Conservation (phyloP, 2,888 invertebrate genomes). For the Diadromus collaris region DNA sequence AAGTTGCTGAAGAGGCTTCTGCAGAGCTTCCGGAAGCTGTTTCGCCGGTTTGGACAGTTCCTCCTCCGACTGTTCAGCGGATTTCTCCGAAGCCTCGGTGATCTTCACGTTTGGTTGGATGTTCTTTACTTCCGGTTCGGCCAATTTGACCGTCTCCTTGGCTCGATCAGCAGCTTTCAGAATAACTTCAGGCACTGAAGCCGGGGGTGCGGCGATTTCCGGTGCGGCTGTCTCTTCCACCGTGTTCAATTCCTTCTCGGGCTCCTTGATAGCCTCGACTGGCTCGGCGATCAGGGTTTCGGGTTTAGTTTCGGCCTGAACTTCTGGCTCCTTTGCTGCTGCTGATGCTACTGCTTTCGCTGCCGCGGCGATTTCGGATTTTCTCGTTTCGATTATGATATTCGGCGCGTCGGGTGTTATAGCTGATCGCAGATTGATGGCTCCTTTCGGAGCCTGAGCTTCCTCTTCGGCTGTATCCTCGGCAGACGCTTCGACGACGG, state of each 20-base stretch:
- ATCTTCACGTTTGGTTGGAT: constrained; percentile 36
- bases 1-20: constrained; percentile 12
- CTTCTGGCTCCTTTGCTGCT: constrained; percentile 36
- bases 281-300: constrained; percentile 55
- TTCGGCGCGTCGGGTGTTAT: constrained; percentile 64
- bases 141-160: constrained; percentile 53
- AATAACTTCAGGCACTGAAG: constrained; percentile 80
- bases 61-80: constrained; percentile 37
- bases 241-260: constrained; percentile 34
- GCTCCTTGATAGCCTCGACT: constrained; percentile 53
- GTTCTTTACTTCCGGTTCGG: constrained; percentile 28
- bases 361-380: constrained; percentile 59
- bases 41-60: constrained; percentile 44
- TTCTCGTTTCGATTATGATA: constrained; percentile 60
- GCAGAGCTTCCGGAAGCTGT: constrained; percentile 36
- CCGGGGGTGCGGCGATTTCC: constrained; percentile 9
- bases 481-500: constrained; percentile 40
- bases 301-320: constrained; percentile 38
- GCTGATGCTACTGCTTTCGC: constrained; percentile 48
- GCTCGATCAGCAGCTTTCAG: constrained; percentile 78
- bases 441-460: constrained; percentile 55
- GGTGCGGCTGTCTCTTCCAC: constrained; percentile 17
- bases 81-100: background rate
- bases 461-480: constrained; percentile 53
- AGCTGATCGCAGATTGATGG: constrained; percentile 57